These are phyloP conservation scores for Scalopus aquaticus DNA, from an alignment of 2,113 vertebrate genomes.

Conservation along the genomic window DNA sequence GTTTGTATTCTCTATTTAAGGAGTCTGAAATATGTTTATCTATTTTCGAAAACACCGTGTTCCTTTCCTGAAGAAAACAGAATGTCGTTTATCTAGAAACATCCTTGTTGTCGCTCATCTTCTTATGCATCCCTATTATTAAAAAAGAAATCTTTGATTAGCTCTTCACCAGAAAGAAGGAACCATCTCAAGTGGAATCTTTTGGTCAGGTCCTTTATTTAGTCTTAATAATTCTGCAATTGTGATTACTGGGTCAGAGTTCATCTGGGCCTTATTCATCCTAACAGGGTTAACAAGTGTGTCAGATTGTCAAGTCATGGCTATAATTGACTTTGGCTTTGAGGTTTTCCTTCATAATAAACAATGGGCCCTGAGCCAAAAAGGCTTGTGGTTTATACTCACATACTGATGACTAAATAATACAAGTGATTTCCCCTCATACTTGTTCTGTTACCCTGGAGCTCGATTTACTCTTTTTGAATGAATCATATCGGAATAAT, in stretches of 20 bases:
- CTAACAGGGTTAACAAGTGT: slow-evolving; percentile 68
- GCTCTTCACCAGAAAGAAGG: slow-evolving; percentile 56
- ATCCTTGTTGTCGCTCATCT: not conserved
- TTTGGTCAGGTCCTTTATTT: slow-evolving; percentile 70
- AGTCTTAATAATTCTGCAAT: slow-evolving; percentile 65
- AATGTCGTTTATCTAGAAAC: slow-evolving; percentile 59
- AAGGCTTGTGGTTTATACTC: slow-evolving; percentile 69
- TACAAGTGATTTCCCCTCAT: slow-evolving; percentile 65
- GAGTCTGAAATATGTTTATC: slow-evolving; percentile 52
- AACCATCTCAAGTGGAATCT: slow-evolving; percentile 48
- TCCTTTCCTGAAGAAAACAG: slow-evolving; percentile 51
- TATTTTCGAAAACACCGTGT: not conserved
- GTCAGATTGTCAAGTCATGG: slow-evolving; percentile 78
- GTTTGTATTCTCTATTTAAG: not conserved
- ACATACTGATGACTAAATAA: slow-evolving; percentile 65
- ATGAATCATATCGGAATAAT: slow-evolving; percentile 69
- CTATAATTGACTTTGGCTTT: slow-evolving; percentile 79
- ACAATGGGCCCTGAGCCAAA: slow-evolving; percentile 73
- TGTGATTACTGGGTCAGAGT: slow-evolving; percentile 61
- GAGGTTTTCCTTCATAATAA: slow-evolving; percentile 79
- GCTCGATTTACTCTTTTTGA: slow-evolving; percentile 62
- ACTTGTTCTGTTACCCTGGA: slow-evolving; percentile 34
- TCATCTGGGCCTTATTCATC: slow-evolving; percentile 59
- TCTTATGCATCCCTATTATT: slow-evolving; percentile 10
- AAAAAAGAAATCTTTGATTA: slow-evolving; percentile 49